Evolutionary conservation across 53 echinoderm and acorn worm species (phyloP).

Genomic region (Actinopyga echinites): DNA sequence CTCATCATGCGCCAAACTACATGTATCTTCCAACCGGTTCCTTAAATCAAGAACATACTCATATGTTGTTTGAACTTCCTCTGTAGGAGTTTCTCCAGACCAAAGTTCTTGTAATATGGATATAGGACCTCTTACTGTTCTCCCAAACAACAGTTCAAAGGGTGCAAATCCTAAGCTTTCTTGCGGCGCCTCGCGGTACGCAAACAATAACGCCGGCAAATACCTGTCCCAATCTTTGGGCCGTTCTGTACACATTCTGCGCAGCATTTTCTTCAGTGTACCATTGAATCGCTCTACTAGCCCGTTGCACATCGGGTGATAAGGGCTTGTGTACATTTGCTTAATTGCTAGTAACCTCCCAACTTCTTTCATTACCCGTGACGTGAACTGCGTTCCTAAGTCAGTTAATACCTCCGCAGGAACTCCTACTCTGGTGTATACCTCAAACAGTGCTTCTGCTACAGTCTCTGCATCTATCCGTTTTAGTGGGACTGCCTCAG

Average conservation of each 20-base stretch:
- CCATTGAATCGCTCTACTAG: too few species aligned
- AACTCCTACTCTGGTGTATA: constrained; percentile 35
- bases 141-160: too few species aligned
- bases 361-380: constrained; percentile 24
- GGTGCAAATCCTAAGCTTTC: constrained; percentile 45
- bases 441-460: constrained; percentile 44
- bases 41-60: constrained; percentile 42
- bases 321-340: constrained; percentile 11
- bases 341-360: not conserved
- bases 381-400: constrained; percentile 1
- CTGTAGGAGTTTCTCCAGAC: constrained; percentile 23
- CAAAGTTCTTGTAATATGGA: constrained; percentile 43
- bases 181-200: constrained; percentile 50
- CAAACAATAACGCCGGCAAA: too few species aligned
- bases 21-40: constrained; percentile 39
- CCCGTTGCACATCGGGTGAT: constrained; percentile 2
- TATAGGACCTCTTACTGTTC: constrained; percentile 50
- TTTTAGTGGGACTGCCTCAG: constrained; percentile 42
- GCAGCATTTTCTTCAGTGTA: constrained; percentile 53
- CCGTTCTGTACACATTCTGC: constrained; percentile 48
- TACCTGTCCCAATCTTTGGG: constrained; percentile 61
- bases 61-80: constrained; percentile 39
- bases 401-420: constrained; percentile 45
- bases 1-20: constrained; percentile 31
- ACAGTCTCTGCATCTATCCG: constrained; percentile 36